Percentiles rank a stretch among this genome's conserved stretches.
Evolutionary conservation across 2,888 invertebrate genomes (phyloP).

Genomic region (Spisula solida): DNA sequence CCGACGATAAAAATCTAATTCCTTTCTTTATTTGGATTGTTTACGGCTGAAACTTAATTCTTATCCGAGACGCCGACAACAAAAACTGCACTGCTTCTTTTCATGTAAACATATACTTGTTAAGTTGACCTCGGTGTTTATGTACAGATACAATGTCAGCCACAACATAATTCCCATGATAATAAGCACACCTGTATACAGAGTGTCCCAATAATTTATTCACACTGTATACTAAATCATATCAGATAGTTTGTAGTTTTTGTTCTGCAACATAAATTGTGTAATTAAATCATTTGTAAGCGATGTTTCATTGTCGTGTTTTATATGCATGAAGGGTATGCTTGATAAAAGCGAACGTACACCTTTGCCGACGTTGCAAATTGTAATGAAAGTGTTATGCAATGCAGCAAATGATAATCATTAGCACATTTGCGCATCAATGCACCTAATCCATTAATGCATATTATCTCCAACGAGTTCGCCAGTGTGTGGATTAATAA

Average conservation of each 20-base stretch:
- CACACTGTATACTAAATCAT: background rate
- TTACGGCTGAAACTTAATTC: background rate
- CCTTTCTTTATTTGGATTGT: too few relatives aligned
- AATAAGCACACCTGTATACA: background rate
- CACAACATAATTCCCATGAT: background rate
- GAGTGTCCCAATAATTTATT: background rate
- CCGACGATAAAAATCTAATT: background rate
- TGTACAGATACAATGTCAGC: background rate
- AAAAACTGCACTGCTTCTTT: background rate
- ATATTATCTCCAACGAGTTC: too few relatives aligned
- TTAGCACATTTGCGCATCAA: too few relatives aligned
- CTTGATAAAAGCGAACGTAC: too few relatives aligned
- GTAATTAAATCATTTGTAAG: background rate
- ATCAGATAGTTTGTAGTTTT: background rate
- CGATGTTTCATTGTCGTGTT: background rate
- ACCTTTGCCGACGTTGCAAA: too few relatives aligned
- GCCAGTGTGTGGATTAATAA: too few relatives aligned
- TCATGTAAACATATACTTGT: background rate
- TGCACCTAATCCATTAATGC: too few relatives aligned
- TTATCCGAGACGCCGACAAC: background rate
- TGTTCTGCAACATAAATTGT: background rate
- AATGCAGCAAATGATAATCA: too few relatives aligned
- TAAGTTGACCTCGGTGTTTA: background rate
- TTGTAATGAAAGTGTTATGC: too few relatives aligned
- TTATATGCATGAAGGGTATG: background rate